Evolutionary conservation across 2,113 vertebrate genomes (phyloP).

Genomic region (Phalacrocorax aristotelis): DNA sequence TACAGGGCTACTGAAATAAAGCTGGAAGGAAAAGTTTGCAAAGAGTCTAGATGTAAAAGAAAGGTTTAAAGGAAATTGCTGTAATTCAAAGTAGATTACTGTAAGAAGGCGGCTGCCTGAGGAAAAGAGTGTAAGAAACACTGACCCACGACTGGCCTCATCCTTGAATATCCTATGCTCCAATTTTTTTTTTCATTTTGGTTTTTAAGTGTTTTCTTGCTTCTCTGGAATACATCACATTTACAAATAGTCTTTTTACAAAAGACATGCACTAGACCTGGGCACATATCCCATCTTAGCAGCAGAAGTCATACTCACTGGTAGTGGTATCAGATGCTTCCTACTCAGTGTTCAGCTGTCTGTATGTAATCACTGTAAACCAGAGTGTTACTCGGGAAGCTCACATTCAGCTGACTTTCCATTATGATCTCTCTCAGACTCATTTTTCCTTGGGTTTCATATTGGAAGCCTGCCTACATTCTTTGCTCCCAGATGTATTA

Average conservation of each 20-base stretch:
- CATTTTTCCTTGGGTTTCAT: background rate
- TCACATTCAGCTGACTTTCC: background rate
- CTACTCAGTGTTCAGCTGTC: background rate
- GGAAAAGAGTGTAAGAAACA: background rate
- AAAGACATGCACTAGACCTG: background rate
- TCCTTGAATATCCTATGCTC: background rate
- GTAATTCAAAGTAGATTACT: background rate
- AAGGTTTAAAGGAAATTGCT: background rate
- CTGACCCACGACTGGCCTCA: accelerated
- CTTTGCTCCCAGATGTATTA: background rate
- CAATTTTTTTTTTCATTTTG: background rate
- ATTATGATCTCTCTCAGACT: background rate
- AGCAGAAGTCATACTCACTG: background rate
- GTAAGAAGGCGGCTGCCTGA: background rate
- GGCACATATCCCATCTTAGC: background rate
- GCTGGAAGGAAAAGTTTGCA: background rate
- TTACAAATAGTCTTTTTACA: background rate
- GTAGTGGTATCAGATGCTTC: background rate
- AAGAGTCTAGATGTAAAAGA: background rate
- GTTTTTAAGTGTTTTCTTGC: background rate
- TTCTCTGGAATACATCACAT: background rate
- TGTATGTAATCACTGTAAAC: background rate
- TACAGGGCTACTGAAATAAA: background rate
- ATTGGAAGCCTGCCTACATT: background rate
- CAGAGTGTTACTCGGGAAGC: background rate